Percentiles rank a stretch among this genome's conserved stretches.
These are phyloP conservation scores for Brachionichthys hirsutus DNA, from an alignment of 2,113 vertebrate species.

Conservation along the genomic window DNA sequence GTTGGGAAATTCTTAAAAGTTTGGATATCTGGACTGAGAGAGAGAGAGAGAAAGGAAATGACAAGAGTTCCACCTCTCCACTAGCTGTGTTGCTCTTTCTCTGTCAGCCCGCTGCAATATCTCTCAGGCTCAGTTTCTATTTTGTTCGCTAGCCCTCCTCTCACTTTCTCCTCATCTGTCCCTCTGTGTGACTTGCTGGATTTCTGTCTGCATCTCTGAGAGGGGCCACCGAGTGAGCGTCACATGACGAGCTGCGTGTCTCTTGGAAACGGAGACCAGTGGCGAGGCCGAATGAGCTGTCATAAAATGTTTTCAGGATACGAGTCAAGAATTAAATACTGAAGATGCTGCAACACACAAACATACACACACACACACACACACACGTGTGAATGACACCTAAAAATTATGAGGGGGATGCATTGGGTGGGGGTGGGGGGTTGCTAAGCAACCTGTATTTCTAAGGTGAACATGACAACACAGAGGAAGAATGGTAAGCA, in stretches of 20 bases:
- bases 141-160: neutral
- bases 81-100: neutral
- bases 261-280: neutral
- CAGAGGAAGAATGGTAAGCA: slow-evolving; percentile 20
- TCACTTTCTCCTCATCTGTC: slow-evolving; percentile 2
- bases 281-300: slow-evolving; percentile 9
- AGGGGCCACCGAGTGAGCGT: slow-evolving; percentile 20
- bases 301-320: slow-evolving; percentile 8
- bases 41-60: slow-evolving; percentile 38
- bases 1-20: slow-evolving; percentile 43
- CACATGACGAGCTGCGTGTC: slow-evolving; percentile 9
- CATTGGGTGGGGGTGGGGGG: slow-evolving; percentile 48
- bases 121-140: neutral
- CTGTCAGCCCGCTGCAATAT: neutral
- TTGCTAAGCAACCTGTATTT: slow-evolving; percentile 75
- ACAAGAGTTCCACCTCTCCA: neutral
- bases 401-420: slow-evolving; percentile 59
- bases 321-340: neutral
- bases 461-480: slow-evolving; percentile 61
- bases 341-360: slow-evolving; percentile 28
- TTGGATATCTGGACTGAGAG: slow-evolving; percentile 14
- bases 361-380: slow-evolving; percentile 12
- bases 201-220: slow-evolving; percentile 4
- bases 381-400: slow-evolving; percentile 12
- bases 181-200: neutral